Evolutionary conservation across 2,113 vertebrate species (phyloP).

Genomic region (Cairina moschata): DNA sequence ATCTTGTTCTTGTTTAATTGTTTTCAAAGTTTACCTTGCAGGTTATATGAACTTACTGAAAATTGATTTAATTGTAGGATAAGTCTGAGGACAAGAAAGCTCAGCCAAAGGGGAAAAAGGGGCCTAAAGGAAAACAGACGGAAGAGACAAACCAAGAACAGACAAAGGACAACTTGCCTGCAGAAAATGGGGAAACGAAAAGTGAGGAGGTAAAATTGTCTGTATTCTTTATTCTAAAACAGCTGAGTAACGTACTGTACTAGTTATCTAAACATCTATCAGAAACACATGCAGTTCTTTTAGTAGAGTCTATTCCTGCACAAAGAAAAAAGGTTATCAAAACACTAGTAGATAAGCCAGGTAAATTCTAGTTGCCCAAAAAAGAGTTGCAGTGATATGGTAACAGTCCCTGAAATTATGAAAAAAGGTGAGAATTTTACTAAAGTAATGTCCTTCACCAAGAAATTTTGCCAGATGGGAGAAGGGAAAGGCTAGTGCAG

Average conservation of each 20-base stretch:
- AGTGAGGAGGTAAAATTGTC: conserved; percentile 81
- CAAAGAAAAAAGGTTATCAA: not conserved
- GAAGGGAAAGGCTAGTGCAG: not conserved
- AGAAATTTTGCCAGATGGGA: not conserved
- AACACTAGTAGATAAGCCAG: not conserved
- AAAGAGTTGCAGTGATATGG: not conserved
- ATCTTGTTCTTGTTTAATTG: not conserved
- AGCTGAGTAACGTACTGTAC: not conserved
- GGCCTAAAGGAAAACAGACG: conserved; percentile 85
- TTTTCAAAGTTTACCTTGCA: not conserved
- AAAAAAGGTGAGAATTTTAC: not conserved
- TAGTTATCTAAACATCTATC: not conserved
- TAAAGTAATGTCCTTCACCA: not conserved
- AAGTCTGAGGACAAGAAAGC: conserved; percentile 81
- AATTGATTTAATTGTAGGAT: conserved; percentile 60
- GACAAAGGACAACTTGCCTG: conserved; percentile 80
- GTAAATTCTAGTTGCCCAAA: not conserved
- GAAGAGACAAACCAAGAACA: conserved; percentile 84
- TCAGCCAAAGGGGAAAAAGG: conserved; percentile 83
- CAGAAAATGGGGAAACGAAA: conserved; percentile 91
- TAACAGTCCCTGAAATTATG: not conserved
- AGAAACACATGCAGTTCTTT: not conserved
- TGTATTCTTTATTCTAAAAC: not conserved
- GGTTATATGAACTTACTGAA: not conserved
- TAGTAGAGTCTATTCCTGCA: not conserved